Conservation (phyloP, 2,888 invertebrate genomes). For the Drosophila borealis region DNA sequence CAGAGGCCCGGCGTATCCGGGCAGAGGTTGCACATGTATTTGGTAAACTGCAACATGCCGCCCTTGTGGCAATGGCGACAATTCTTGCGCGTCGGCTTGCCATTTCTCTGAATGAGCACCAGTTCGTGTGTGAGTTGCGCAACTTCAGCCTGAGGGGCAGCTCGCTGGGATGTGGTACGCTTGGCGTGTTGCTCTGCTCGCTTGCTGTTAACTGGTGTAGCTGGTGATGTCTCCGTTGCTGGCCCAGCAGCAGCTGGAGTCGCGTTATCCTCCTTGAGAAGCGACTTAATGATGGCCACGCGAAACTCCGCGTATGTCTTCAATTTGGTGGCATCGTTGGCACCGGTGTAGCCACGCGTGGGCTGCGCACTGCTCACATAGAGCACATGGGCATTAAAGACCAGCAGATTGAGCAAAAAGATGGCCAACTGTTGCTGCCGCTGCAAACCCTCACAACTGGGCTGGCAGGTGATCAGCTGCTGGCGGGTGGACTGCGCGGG, state of each 20-base stretch:
- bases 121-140: constrained; percentile 41
- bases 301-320: constrained; percentile 66
- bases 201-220: background rate
- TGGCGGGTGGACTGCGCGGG: constrained; percentile 41
- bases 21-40: constrained; percentile 63
- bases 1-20: constrained; percentile 71
- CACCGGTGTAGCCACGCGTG: constrained; percentile 13
- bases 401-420: constrained; percentile 63
- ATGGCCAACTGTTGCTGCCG: constrained; percentile 58
- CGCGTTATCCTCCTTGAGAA: constrained; percentile 48
- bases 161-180: background rate
- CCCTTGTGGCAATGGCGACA: constrained; percentile 67
- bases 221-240: background rate
- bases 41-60: constrained; percentile 69
- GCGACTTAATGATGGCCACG: constrained; percentile 52
- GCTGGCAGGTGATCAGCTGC: constrained; percentile 57
- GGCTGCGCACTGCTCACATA: constrained; percentile 51
- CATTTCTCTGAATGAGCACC: constrained; percentile 42
- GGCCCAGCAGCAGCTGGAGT: background rate
- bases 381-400: constrained; percentile 62
- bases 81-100: constrained; percentile 62
- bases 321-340: constrained; percentile 18
- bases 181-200: constrained; percentile 13
- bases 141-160: background rate
- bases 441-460: constrained; percentile 51